phyloP scores from a whole-genome alignment of 2,113 vertebrate species.

The Rhombomys opimus region DNA sequence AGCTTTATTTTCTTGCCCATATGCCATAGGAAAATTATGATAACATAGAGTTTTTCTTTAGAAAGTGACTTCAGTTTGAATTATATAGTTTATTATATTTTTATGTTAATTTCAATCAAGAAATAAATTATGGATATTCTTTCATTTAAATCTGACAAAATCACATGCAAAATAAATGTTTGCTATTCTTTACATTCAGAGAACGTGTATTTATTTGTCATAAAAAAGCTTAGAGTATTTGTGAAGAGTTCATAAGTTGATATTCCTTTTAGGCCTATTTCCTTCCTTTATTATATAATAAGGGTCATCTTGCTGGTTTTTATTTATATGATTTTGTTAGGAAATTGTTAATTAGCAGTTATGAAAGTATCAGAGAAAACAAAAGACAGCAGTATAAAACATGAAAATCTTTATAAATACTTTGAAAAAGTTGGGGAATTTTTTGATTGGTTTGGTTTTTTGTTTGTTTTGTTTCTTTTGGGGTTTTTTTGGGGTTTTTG shows the following conservation, averaged over 20 bases:
- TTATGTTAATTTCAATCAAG: constrained; percentile 75
- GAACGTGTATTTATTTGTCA: constrained; percentile 54
- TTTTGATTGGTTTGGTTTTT: no score
- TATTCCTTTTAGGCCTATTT: constrained; percentile 26
- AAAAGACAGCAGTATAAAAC: constrained; percentile 25
- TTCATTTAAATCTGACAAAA: constrained; percentile 59
- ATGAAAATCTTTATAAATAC: constrained; percentile 48
- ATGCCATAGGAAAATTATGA: constrained; percentile 67
- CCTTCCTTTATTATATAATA: neutral
- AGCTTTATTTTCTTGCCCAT: constrained; percentile 59
- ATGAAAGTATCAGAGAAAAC: constrained; percentile 24
- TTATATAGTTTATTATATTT: constrained; percentile 58
- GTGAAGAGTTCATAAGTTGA: constrained; percentile 25
- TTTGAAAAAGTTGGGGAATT: neutral
- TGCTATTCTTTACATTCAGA: constrained; percentile 63
- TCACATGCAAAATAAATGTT: constrained; percentile 77
- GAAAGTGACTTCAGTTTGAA: constrained; percentile 65
- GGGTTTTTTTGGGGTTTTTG: no score
- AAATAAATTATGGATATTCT: constrained; percentile 68
- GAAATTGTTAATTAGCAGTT: constrained; percentile 49
- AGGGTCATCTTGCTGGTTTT: constrained; percentile 35
- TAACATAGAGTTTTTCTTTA: constrained; percentile 70
- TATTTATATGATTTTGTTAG: constrained; percentile 1
- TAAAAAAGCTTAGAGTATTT: constrained; percentile 9
- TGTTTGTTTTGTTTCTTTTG: no score